Evolutionary conservation across 2,113 vertebrate species (phyloP).

Genomic region (Eptesicus fuscus): DNA sequence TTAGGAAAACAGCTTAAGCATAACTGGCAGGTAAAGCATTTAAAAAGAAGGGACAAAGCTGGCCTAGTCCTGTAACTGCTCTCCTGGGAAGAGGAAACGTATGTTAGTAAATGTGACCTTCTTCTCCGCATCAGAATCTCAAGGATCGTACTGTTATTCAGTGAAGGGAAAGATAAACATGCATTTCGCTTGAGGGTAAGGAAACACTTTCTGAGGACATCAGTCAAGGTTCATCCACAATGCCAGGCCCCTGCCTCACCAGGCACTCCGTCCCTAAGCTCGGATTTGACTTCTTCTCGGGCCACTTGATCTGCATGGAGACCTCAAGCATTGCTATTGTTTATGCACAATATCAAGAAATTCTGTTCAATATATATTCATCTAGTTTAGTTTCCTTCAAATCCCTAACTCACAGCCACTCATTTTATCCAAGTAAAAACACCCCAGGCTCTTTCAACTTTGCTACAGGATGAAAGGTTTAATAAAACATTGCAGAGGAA

Average conservation of each 20-base stretch:
- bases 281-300: neutral
- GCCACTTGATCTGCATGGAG: neutral
- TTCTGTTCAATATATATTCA: neutral
- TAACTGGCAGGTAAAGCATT: neutral
- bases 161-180: neutral
- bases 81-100: neutral
- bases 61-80: neutral
- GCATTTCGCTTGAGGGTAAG: neutral
- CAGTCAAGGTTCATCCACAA: no score
- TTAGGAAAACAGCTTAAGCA: neutral
- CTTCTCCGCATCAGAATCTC: neutral
- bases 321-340: accelerated
- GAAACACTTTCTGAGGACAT: neutral
- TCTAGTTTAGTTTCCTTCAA: neutral
- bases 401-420: neutral
- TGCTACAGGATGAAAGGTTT: neutral
- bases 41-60: neutral
- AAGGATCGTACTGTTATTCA: neutral
- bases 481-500: neutral
- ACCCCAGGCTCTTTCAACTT: neutral
- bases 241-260: accelerated
- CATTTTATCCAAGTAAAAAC: neutral
- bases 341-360: neutral
- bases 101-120: no score
- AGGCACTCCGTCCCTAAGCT: neutral